phyloP scores from a whole-genome alignment of 2,797 vertebrate species.

The Myoxocephalus aenaeus region DNA sequence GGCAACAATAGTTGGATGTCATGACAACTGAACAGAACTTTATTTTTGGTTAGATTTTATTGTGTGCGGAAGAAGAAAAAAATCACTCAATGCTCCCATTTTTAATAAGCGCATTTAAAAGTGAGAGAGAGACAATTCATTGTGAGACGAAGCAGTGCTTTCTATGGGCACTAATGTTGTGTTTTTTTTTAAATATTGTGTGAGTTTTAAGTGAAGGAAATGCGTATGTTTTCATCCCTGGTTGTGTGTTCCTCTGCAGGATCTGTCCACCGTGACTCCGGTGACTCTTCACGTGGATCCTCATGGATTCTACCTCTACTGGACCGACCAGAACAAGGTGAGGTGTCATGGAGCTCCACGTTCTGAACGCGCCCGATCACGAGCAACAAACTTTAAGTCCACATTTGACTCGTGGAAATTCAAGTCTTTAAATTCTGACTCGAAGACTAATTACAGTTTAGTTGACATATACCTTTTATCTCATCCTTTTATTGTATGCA shows the following conservation, averaged over 20 bases:
- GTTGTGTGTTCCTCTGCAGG: slow-evolving; percentile 61
- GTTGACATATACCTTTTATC: background rate
- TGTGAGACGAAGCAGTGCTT: background rate
- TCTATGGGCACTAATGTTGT: background rate
- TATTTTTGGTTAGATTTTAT: background rate
- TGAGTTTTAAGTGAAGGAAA: background rate
- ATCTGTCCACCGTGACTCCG: slow-evolving; percentile 84
- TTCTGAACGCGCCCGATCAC: background rate
- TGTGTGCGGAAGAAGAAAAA: background rate
- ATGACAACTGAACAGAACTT: slow-evolving; percentile 22
- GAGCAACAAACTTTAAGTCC: background rate
- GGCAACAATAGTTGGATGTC: slow-evolving; percentile 26
- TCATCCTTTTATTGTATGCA: background rate
- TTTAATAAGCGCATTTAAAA: background rate
- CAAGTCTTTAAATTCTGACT: background rate
- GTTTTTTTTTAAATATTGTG: background rate
- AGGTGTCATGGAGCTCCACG: too few relatives aligned
- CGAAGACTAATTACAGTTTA: background rate
- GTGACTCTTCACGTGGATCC: slow-evolving; percentile 84
- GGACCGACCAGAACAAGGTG: slow-evolving; percentile 88
- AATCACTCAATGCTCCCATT: background rate
- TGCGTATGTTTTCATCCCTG: background rate
- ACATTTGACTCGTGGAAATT: slow-evolving; percentile 5
- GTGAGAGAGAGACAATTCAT: background rate
- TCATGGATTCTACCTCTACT: slow-evolving; percentile 86